phyloP scores from a whole-genome alignment of 2,888 invertebrate genomes.

The Candidula unifasciata region DNA sequence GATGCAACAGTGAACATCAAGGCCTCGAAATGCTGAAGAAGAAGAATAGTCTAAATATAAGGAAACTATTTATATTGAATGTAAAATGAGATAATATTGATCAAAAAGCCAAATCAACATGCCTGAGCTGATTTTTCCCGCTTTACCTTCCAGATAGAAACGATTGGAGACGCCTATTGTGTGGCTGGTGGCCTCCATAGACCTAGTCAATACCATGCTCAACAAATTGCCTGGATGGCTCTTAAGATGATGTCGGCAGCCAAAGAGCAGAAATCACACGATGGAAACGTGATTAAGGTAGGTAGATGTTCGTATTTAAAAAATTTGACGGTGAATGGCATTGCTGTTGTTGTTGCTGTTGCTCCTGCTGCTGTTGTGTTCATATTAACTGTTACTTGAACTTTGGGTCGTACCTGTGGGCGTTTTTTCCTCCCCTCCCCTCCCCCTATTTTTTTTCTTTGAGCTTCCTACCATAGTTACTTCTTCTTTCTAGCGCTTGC shows the following conservation, averaged over 20 bases:
- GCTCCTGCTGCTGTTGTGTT: too few relatives aligned
- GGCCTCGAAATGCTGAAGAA: too few relatives aligned
- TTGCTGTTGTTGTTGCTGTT: too few relatives aligned
- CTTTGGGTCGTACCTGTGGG: neutral
- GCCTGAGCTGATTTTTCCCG: too few relatives aligned
- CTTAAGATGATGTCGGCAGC: slow-evolving; percentile 95
- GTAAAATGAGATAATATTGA: too few relatives aligned
- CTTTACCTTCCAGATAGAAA: slow-evolving; percentile 86
- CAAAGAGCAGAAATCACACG: slow-evolving; percentile 90
- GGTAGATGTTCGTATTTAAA: neutral
- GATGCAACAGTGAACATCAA: too few relatives aligned
- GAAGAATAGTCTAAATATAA: too few relatives aligned
- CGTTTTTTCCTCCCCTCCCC: neutral
- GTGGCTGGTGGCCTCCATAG: slow-evolving; percentile 95
- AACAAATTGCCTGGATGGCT: slow-evolving; percentile 97
- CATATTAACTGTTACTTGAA: too few relatives aligned
- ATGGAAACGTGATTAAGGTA: slow-evolving; percentile 93
- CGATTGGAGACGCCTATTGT: slow-evolving; percentile 97
- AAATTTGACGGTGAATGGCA: too few relatives aligned
- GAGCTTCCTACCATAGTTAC: neutral
- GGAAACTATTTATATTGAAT: too few relatives aligned
- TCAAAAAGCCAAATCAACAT: too few relatives aligned
- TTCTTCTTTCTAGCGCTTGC: neutral
- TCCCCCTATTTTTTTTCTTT: neutral
- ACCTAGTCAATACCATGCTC: slow-evolving; percentile 90